Percentiles rank a stretch among this genome's conserved stretches.
Evolutionary conservation across 2,888 invertebrate species (phyloP).

Genomic region (Troides oblongomaculatus): DNA sequence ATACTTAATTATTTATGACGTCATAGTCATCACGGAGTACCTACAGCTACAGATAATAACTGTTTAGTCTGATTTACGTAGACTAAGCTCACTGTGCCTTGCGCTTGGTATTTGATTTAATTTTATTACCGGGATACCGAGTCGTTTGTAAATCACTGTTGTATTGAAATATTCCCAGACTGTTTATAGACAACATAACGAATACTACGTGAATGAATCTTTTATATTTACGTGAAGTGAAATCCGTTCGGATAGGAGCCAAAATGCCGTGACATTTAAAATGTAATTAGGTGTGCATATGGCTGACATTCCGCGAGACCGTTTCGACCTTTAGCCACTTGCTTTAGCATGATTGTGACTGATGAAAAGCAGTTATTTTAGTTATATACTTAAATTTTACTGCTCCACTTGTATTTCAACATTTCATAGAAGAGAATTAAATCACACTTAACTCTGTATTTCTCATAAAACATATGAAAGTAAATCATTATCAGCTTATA

Average conservation of each 20-base stretch:
- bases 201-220: conserved; percentile 7
- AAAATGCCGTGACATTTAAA: conserved; percentile 29
- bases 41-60: too few relatives aligned
- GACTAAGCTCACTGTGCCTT: too few relatives aligned
- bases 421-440: background rate
- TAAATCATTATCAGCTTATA: background rate
- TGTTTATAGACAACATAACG: background rate
- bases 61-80: too few relatives aligned
- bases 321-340: conserved; percentile 22
- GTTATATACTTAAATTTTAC: background rate
- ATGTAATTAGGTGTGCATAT: conserved; percentile 27
- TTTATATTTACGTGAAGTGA: conserved; percentile 14
- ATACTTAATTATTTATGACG: too few relatives aligned
- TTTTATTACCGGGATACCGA: too few relatives aligned
- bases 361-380: conserved; percentile 18
- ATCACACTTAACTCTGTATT: background rate
- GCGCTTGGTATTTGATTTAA: too few relatives aligned
- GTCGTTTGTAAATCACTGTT: background rate
- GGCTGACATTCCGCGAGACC: conserved; percentile 21
- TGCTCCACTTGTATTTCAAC: background rate
- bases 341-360: conserved; percentile 15
- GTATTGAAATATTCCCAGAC: background rate
- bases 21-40: too few relatives aligned
- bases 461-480: background rate
- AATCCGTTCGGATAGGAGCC: conserved; percentile 27